Evolutionary conservation across 1,140 invertebrate genomes (phyloP).

Genomic region (Caenorhabditis elegans): DNA sequence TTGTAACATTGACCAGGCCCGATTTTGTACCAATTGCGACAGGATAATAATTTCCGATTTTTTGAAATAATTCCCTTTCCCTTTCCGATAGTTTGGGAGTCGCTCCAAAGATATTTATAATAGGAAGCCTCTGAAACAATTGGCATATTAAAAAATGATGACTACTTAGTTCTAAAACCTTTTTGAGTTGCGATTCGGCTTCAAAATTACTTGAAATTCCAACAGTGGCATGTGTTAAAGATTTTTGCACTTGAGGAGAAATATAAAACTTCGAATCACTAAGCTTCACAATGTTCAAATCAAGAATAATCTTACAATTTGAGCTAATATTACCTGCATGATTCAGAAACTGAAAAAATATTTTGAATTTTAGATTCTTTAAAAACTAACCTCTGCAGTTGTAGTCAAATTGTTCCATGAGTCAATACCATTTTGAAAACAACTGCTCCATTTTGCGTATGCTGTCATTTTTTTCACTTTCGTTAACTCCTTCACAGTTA

Average conservation of each 20-base stretch:
- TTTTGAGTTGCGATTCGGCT: neutral
- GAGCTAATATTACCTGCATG: neutral
- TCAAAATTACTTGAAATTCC: neutral
- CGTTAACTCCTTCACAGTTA: neutral
- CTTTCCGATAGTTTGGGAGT: neutral
- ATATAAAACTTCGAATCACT: neutral
- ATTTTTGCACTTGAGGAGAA: neutral
- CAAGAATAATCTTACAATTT: neutral
- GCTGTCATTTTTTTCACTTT: neutral
- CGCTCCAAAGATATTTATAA: neutral
- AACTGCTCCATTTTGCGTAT: neutral
- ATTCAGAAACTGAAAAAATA: neutral
- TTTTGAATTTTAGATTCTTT: neutral
- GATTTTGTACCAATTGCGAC: neutral
- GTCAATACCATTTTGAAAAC: neutral
- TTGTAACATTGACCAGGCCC: neutral
- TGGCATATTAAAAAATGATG: neutral
- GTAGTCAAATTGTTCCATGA: neutral
- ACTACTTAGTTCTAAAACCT: no score
- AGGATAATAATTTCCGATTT: neutral
- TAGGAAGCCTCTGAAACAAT: neutral
- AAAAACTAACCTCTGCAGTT: neutral
- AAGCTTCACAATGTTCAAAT: neutral
- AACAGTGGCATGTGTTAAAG: neutral
- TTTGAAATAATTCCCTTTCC: neutral